Evolutionary conservation across 2,888 invertebrate genomes (phyloP), one percentile per base, ranked within the genome.

Genomic region (Torymus aiolomorphi): DNA sequence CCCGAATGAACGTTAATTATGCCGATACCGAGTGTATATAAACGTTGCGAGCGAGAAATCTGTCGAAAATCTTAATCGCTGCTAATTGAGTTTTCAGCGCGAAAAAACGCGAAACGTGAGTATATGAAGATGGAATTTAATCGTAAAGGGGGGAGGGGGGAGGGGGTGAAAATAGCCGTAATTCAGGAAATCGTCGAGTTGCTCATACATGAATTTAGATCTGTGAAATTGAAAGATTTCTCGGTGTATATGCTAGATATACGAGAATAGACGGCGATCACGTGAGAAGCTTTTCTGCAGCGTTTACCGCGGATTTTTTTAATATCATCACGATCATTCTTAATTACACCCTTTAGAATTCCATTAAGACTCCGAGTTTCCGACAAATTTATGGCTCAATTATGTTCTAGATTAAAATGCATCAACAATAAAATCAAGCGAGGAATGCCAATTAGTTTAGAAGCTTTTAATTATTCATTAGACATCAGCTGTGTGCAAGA

Each of bases 311-410:
- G 24, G 56, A 56, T 31, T 62, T 31, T 52, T 62, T 24, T 12
- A 49, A 20, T 56, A 16, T 51, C 66, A 16, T 51, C 66, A 8
- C n/a, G 66, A 66, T 65, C 8, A 63, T 74, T n/a, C 24, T 31
- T 59, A 49, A 54, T 72, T 72, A 75, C 16, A 59, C 18, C 12
- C 51, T 51, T 54, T 51, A 49, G 20, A 24, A 75, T 75, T 16
- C 42, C 74, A 59, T 66, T 75, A 51, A 57, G n/a, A 66, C 14
- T 16, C 31, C 2, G 8, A 42, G 20, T 51, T 16, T 51, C 16
- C 1, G 11, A 49, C 49, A 18, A 51, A 57, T 59, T 75, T 59
- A 75, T 59, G n/a, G 59, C 66, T 75, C 16, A 59, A 66, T 74
- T 66, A 66, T 13, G 14, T n/a, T 31, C 13, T 14, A 4, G 10